Evolutionary conservation across 1,140 invertebrate species (phyloP).

Genomic region (Odontomachus brunneus): DNA sequence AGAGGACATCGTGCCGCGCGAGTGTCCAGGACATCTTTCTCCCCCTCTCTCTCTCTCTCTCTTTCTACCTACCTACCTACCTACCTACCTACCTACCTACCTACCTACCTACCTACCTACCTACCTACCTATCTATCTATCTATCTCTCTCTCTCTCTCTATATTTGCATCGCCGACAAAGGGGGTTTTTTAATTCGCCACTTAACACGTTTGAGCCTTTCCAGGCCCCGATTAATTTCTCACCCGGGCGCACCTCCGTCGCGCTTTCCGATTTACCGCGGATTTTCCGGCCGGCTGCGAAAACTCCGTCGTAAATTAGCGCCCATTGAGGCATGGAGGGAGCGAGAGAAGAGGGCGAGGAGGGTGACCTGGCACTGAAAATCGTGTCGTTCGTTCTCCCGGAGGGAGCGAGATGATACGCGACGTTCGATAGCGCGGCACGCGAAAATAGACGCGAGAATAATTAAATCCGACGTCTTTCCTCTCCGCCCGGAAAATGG

Average conservation of each 20-base stretch:
- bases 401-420: slow-evolving; percentile 21
- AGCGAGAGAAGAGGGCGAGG: neutral
- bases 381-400: neutral
- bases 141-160: too few species aligned
- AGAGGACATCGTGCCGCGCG: too few species aligned
- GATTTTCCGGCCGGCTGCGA: slow-evolving; percentile 32
- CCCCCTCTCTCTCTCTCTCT: too few species aligned
- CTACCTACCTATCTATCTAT: too few species aligned
- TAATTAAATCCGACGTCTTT: neutral
- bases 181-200: slow-evolving; percentile 38
- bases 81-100: too few species aligned
- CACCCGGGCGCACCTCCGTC: slow-evolving; percentile 43
- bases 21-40: too few species aligned
- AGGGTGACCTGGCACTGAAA: neutral
- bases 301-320: slow-evolving; percentile 35
- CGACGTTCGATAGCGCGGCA: slow-evolving; percentile 16
- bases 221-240: slow-evolving; percentile 72
- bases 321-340: slow-evolving; percentile 24
- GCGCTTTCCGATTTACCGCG: slow-evolving; percentile 60
- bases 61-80: too few species aligned
- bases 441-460: slow-evolving; percentile 4
- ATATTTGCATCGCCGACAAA: slow-evolving; percentile 11
- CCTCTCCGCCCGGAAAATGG: neutral
- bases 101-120: too few species aligned
- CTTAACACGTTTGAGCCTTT: slow-evolving; percentile 45